Evolutionary conservation across 2,888 invertebrate species (phyloP).

Genomic region (Cryptophagus acutangulus): DNA sequence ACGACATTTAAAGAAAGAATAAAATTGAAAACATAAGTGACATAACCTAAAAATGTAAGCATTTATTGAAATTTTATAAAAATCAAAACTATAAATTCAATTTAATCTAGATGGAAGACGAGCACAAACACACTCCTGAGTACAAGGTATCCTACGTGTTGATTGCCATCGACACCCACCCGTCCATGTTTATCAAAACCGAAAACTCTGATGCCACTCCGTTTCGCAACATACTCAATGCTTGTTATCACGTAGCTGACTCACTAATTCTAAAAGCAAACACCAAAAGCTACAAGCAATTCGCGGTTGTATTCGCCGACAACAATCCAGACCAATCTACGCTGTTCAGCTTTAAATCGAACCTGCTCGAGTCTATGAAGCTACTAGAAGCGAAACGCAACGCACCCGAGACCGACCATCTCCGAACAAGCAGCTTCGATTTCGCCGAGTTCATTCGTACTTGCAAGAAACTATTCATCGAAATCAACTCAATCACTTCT

Average conservation of each 20-base stretch:
- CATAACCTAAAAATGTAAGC: too few relatives aligned
- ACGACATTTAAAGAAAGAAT: too few relatives aligned
- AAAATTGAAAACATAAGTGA: too few relatives aligned
- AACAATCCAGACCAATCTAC: constrained; percentile 28
- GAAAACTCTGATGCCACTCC: constrained; percentile 22
- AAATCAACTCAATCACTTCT: constrained; percentile 26
- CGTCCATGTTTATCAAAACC: constrained; percentile 32
- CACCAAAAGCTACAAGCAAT: constrained; percentile 30
- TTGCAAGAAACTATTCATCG: constrained; percentile 35
- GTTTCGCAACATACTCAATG: constrained; percentile 32
- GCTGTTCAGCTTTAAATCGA: constrained; percentile 28
- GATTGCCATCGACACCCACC: constrained; percentile 37
- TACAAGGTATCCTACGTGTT: constrained; percentile 34
- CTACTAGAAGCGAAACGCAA: constrained; percentile 25
- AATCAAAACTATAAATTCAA: too few relatives aligned
- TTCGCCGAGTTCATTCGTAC: constrained; percentile 32
- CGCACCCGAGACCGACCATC: constrained; percentile 26
- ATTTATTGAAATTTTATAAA: too few relatives aligned
- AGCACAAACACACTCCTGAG: too few relatives aligned
- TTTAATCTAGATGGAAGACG: too few relatives aligned
- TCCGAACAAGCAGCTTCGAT: constrained; percentile 30
- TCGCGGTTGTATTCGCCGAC: constrained; percentile 32
- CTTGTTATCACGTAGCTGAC: constrained; percentile 33
- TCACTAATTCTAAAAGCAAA: constrained; percentile 29
- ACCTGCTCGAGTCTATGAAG: constrained; percentile 31